These are phyloP conservation scores for Erpornis zantholeuca DNA, from an alignment of 2,113 vertebrate species.

Conservation along the genomic window DNA sequence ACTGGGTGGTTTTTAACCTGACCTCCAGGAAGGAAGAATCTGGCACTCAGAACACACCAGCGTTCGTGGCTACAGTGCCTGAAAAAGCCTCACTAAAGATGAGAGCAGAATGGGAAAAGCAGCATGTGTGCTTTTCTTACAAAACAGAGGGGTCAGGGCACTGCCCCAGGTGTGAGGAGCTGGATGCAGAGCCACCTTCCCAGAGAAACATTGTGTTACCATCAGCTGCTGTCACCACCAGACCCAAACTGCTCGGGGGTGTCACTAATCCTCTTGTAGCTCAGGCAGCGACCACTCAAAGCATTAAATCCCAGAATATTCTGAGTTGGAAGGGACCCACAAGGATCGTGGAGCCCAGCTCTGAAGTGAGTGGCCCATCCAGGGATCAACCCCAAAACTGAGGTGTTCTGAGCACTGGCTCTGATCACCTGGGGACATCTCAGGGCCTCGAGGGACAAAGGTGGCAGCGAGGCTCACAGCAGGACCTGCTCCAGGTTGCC, in stretches of 20 bases:
- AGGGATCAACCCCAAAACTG: fast-evolving
- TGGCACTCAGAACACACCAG: not conserved
- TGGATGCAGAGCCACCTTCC: not conserved
- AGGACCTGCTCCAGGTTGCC: not conserved
- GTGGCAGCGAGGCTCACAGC: not conserved
- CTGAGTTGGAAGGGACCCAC: not conserved
- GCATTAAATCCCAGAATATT: not conserved
- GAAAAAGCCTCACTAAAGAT: not conserved
- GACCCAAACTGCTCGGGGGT: not conserved
- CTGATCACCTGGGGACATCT: not conserved
- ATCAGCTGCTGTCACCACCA: not conserved
- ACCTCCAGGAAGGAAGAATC: not conserved
- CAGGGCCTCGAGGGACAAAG: not conserved
- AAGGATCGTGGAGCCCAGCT: fast-evolving
- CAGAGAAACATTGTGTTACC: not conserved
- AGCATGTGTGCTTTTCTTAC: not conserved
- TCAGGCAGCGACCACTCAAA: fast-evolving
- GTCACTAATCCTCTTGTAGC: not conserved
- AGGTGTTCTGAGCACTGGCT: not conserved
- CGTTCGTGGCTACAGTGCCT: not conserved
- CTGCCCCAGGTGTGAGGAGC: not conserved
- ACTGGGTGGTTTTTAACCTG: not conserved
- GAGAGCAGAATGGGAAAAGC: not conserved
- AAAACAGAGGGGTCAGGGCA: not conserved
- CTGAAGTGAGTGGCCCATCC: no score